Percentiles rank a stretch among this genome's conserved stretches.
These are phyloP conservation scores for Tolmerus cingulatus DNA, from an alignment of 2,888 invertebrate species.

Conservation along the genomic window DNA sequence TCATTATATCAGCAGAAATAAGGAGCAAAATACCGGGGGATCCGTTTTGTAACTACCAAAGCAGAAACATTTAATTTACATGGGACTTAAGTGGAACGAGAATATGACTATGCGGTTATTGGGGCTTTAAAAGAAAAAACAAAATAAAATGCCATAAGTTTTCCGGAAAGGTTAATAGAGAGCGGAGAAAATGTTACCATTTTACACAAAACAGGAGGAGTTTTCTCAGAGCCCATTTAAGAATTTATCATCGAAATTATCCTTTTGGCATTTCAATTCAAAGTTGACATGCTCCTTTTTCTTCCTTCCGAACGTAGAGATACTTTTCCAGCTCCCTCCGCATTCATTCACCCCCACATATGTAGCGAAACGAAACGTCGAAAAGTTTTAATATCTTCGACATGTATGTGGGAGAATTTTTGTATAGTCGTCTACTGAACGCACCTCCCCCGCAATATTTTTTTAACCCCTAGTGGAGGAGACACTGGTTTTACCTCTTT, in stretches of 20 bases:
- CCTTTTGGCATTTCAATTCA: constrained; percentile 49
- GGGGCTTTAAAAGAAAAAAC: constrained; percentile 5
- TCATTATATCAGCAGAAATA: constrained; percentile 35
- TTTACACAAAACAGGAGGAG: constrained; percentile 6
- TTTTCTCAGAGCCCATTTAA: constrained; percentile 11
- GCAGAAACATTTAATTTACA: constrained; percentile 48
- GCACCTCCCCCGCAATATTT: constrained; percentile 2
- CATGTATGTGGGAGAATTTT: constrained; percentile 18
- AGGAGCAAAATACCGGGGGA: constrained; percentile 20
- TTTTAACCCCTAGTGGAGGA: not conserved
- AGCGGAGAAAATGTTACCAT: not conserved
- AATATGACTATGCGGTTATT: constrained; percentile 6
- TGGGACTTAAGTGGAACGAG: constrained; percentile 3
- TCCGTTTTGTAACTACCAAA: constrained; percentile 42
- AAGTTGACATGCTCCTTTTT: constrained; percentile 47
- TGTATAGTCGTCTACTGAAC: constrained; percentile 3
- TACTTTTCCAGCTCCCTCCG: not conserved
- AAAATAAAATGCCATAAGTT: not conserved
- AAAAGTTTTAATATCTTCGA: constrained; percentile 34
- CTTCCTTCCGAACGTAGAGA: not conserved
- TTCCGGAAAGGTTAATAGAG: constrained; percentile 30
- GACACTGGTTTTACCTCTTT: constrained; percentile 25
- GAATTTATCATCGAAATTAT: constrained; percentile 48
- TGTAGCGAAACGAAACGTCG: constrained; percentile 19
- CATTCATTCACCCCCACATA: constrained; percentile 5